Percentiles rank a stretch among this genome's conserved stretches.
phyloP scores from a whole-genome alignment of 1,140 invertebrate species.

The Papilio machaon region DNA sequence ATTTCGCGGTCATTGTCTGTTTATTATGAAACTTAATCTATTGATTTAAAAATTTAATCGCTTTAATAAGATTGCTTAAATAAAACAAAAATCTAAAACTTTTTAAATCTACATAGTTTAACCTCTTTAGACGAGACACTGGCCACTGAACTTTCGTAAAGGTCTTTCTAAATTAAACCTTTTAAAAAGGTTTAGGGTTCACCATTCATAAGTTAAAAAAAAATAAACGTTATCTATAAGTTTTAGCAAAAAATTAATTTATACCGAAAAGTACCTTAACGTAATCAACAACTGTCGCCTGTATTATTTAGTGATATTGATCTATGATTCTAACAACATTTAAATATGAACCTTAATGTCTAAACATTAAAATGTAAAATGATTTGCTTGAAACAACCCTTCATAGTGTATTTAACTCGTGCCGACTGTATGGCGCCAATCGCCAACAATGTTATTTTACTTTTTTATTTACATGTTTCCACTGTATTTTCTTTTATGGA shows the following conservation, averaged over 20 bases:
- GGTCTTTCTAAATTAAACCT: slow-evolving; percentile 17
- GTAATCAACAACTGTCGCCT: slow-evolving; percentile 29
- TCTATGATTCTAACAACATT: slow-evolving; percentile 2
- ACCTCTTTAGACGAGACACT: background rate
- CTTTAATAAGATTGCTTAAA: background rate
- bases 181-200: background rate
- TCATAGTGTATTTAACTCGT: slow-evolving; percentile 38
- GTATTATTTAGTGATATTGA: slow-evolving; percentile 27
- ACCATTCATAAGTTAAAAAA: background rate
- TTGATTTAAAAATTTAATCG: background rate
- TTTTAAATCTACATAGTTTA: slow-evolving; percentile 9
- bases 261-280: slow-evolving; percentile 1
- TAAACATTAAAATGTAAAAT: background rate
- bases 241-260: background rate
- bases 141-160: slow-evolving; percentile 16
- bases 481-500: background rate
- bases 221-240: background rate
- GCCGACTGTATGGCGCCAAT: slow-evolving; percentile 51
- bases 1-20: no score
- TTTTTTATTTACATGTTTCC: slow-evolving; percentile 24
- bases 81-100: background rate
- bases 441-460: slow-evolving; percentile 32
- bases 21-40: no score
- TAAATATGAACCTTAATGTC: background rate
- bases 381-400: slow-evolving; percentile 40